phyloP scores from a whole-genome alignment of 2,797 vertebrate genomes.

The Coranthus polyacanthus region DNA sequence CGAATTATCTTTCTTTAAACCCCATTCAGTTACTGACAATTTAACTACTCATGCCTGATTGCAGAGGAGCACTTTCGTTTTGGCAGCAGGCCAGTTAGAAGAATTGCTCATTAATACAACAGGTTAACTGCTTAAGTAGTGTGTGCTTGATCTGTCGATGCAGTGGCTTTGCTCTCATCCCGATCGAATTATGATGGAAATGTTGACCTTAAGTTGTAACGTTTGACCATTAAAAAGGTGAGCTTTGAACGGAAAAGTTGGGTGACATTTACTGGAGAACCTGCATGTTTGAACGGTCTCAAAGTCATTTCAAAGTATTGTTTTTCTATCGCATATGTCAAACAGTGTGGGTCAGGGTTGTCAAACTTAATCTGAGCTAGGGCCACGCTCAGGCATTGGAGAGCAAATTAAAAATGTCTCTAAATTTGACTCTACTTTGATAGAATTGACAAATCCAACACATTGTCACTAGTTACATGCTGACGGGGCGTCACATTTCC shows the following conservation, averaged over 20 bases:
- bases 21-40: slow-evolving; percentile 22
- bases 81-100: slow-evolving; percentile 33
- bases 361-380: slow-evolving; percentile 25
- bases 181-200: slow-evolving; percentile 37
- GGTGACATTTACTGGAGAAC: slow-evolving; percentile 33
- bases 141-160: slow-evolving; percentile 9
- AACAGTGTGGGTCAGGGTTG: slow-evolving; percentile 43
- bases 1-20: slow-evolving; percentile 27
- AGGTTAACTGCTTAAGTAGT: slow-evolving; percentile 28
- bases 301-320: slow-evolving; percentile 43
- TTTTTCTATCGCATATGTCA: slow-evolving; percentile 31
- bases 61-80: slow-evolving; percentile 37
- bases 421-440: too few relatives aligned
- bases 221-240: slow-evolving; percentile 1
- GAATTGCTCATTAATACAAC: slow-evolving; percentile 47
- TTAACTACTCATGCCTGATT: slow-evolving; percentile 43
- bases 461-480: too few relatives aligned
- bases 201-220: slow-evolving; percentile 20
- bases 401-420: slow-evolving; percentile 29
- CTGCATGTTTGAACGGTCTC: slow-evolving; percentile 35
- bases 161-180: slow-evolving; percentile 10
- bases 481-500: too few relatives aligned
- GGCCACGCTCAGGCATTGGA: slow-evolving; percentile 25
- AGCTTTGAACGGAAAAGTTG: slow-evolving; percentile 27
- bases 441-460: too few relatives aligned